These are phyloP conservation scores for Limonius californicus DNA, from an alignment of 1,140 invertebrate species.

Conservation along the genomic window DNA sequence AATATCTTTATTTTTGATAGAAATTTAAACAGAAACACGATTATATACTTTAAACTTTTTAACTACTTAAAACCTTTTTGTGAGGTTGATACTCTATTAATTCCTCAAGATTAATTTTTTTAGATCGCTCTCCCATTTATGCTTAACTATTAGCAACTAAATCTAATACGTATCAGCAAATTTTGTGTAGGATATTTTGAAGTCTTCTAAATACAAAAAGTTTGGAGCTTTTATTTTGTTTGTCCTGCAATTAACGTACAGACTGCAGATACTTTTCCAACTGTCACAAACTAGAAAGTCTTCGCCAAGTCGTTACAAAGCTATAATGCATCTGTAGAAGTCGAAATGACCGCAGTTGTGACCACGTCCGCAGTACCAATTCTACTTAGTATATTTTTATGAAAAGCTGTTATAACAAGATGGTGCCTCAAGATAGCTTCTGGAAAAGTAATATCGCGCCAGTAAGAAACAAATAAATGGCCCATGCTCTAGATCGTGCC, in stretches of 20 bases:
- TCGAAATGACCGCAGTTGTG: constrained; percentile 4
- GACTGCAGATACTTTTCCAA: constrained; percentile 12
- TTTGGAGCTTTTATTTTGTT: too few species aligned
- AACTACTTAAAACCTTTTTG: too few species aligned
- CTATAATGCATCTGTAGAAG: constrained; percentile 11
- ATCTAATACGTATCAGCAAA: too few species aligned
- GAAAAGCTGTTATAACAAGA: constrained; percentile 32
- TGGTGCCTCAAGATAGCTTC: constrained; percentile 30
- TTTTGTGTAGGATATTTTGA: too few species aligned
- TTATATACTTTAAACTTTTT: too few species aligned
- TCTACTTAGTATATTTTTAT: constrained; percentile 33
- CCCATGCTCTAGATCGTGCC: constrained; percentile 12
- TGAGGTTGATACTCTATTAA: too few species aligned
- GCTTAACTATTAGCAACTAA: too few species aligned
- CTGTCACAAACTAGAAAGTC: constrained; percentile 20
- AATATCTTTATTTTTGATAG: too few species aligned
- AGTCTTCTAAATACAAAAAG: too few species aligned
- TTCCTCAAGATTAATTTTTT: too few species aligned
- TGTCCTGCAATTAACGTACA: neutral
- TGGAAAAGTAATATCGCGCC: constrained; percentile 34
- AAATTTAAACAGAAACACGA: neutral
- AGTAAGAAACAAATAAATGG: constrained; percentile 36
- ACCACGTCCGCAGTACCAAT: constrained; percentile 8
- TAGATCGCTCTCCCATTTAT: too few species aligned
- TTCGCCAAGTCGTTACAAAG: constrained; percentile 11